phyloP scores from a whole-genome alignment of 2,797 vertebrate genomes.

The Echiichthys vipera region DNA sequence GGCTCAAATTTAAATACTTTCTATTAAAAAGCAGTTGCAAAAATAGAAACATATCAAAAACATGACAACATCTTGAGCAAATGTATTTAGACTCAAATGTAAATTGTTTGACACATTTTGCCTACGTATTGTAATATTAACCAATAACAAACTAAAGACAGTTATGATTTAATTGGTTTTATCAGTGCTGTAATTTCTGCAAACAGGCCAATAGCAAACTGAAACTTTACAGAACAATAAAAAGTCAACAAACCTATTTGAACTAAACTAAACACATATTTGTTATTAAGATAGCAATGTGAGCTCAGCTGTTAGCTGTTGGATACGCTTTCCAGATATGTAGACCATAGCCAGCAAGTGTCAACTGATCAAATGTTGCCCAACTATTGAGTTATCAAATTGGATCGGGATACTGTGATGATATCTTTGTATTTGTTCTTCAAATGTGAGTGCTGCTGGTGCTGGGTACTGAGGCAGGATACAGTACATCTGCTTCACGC shows the following conservation, averaged over 20 bases:
- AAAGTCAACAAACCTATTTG: constrained; percentile 15
- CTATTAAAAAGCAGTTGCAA: neutral
- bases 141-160: constrained; percentile 7
- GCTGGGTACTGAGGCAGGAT: constrained; percentile 34
- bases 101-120: neutral
- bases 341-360: neutral
- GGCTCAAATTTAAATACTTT: neutral
- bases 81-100: neutral
- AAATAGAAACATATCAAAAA: neutral
- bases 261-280: constrained; percentile 16
- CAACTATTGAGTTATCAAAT: constrained; percentile 1
- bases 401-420: neutral
- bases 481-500: constrained; percentile 48
- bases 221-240: constrained; percentile 6
- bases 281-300: constrained; percentile 28
- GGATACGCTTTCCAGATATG: constrained; percentile 1
- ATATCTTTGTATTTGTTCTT: constrained; percentile 14
- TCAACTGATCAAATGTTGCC: constrained; percentile 20
- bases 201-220: constrained; percentile 2
- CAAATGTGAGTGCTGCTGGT: constrained; percentile 3
- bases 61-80: neutral
- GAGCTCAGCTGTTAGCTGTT: constrained; percentile 6
- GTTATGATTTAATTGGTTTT: constrained; percentile 6
- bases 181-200: constrained; percentile 2
- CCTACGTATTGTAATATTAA: neutral